phyloP scores from a whole-genome alignment of 2,113 vertebrate genomes.

The Meles meles region DNA sequence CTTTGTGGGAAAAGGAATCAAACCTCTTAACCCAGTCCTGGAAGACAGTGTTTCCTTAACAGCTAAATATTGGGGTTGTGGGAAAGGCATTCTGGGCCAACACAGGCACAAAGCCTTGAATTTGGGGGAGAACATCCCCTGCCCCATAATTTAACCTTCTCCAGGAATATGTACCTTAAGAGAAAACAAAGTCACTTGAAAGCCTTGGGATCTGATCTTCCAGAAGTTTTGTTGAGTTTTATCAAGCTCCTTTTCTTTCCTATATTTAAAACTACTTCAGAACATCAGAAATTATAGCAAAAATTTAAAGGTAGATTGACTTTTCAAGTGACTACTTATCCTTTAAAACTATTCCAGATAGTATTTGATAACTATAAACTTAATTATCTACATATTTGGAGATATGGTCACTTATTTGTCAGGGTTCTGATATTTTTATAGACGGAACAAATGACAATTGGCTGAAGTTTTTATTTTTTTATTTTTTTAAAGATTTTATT shows the following conservation, averaged over 20 bases:
- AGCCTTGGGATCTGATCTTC: not conserved
- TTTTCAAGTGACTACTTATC: not conserved
- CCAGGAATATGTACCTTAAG: not conserved
- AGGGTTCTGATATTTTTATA: not conserved
- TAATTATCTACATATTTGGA: not conserved
- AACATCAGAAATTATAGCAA: not conserved
- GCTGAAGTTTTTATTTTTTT: not conserved
- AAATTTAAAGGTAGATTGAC: not conserved
- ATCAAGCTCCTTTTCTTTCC: not conserved
- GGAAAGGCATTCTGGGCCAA: not conserved
- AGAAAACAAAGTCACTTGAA: not conserved
- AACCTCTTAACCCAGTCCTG: not conserved
- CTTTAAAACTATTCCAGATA: not conserved
- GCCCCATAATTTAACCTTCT: not conserved
- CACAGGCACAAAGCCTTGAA: not conserved
- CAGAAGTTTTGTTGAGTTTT: not conserved
- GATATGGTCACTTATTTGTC: not conserved
- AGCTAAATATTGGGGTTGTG: not conserved
- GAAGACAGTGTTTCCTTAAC: not conserved
- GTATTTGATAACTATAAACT: conserved; percentile 7
- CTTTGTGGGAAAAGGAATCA: not conserved
- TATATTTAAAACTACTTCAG: not conserved
- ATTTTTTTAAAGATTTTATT: not conserved
- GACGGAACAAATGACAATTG: not conserved
- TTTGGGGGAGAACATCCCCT: not conserved